Percentiles rank a stretch among this genome's conserved stretches.
Conservation (phyloP, 2,888 invertebrate species). For the Zootermopsis nevadensis region DNA sequence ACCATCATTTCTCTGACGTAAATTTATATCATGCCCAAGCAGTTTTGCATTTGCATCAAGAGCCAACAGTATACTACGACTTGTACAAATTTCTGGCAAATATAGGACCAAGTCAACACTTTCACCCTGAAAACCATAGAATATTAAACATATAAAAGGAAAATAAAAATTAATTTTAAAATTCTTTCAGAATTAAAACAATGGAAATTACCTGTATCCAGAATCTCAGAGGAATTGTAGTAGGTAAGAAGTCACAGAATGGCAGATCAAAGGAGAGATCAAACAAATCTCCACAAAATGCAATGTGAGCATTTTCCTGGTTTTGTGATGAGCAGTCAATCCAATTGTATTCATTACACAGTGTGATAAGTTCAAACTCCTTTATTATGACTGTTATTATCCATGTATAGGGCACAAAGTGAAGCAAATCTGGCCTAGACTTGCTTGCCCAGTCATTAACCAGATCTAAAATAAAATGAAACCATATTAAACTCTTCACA, state of each 20-base stretch:
- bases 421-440: conserved; percentile 89
- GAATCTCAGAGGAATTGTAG: conserved; percentile 88
- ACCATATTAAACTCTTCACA: too few relatives aligned
- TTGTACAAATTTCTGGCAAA: conserved; percentile 92
- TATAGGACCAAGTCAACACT: conserved; percentile 91
- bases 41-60: conserved; percentile 90
- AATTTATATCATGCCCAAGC: conserved; percentile 78
- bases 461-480: conserved; percentile 71
- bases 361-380: conserved; percentile 93
- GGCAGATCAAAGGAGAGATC: conserved; percentile 95
- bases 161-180: too few relatives aligned
- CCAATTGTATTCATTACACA: conserved; percentile 98
- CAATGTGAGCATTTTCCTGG: conserved; percentile 91
- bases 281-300: conserved; percentile 92
- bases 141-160: too few relatives aligned
- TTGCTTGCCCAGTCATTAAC: conserved; percentile 98
- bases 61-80: conserved; percentile 82
- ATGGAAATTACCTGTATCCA: conserved; percentile 76
- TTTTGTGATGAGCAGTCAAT: conserved; percentile 97
- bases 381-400: conserved; percentile 90
- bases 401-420: conserved; percentile 98
- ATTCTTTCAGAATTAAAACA: not conserved
- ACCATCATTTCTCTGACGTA: conserved; percentile 64
- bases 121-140: conserved; percentile 73
- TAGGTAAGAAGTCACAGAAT: conserved; percentile 93